Evolutionary conservation across 2,888 invertebrate genomes (phyloP).

Genomic region (Pollenia angustigena): DNA sequence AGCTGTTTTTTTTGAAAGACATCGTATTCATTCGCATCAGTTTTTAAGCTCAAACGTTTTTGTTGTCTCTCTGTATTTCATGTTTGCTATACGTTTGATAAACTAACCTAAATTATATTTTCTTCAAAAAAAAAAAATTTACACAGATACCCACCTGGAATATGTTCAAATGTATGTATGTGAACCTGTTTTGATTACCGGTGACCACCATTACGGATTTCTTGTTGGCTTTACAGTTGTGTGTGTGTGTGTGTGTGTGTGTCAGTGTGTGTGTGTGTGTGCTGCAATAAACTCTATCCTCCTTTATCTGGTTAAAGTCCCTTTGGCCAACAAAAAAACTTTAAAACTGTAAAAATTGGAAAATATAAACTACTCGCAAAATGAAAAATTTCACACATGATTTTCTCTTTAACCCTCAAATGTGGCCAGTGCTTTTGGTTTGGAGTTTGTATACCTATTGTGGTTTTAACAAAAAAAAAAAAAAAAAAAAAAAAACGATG

Average conservation of each 20-base stretch:
- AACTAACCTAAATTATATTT: slow-evolving; percentile 24
- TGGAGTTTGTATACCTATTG: background rate
- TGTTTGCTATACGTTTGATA: background rate
- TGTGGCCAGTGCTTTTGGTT: background rate
- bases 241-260: background rate
- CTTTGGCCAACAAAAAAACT: background rate
- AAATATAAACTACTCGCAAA: background rate
- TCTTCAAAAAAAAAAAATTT: background rate
- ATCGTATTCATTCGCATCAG: background rate
- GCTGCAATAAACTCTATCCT: background rate
- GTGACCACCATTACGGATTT: slow-evolving; percentile 7
- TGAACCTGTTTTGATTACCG: slow-evolving; percentile 14
- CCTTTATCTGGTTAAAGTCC: background rate
- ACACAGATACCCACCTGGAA: background rate
- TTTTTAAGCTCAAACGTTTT: background rate
- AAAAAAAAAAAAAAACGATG: no score
- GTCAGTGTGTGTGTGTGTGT: background rate
- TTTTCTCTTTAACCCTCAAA: slow-evolving; percentile 8
- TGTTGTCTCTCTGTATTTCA: background rate
- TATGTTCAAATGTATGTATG: background rate
- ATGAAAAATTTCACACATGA: slow-evolving; percentile 27
- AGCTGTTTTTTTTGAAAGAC: background rate
- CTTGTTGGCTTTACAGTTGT: background rate
- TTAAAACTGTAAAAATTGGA: background rate
- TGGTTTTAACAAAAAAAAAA: no score